Conservation (phyloP, 2,797 vertebrate genomes). For the Centroberyx gerrardi region DNA sequence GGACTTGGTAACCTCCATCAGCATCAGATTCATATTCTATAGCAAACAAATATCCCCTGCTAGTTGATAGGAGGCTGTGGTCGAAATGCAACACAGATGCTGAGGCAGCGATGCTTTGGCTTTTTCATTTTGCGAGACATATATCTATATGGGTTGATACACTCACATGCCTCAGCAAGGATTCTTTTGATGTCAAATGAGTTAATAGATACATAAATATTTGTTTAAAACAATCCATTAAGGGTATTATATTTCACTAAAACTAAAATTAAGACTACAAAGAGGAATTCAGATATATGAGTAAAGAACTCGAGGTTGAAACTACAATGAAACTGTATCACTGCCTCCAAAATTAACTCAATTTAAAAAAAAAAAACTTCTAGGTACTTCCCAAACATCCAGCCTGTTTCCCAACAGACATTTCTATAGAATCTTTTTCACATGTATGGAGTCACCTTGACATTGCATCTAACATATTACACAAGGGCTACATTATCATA, state of each 20-base stretch:
- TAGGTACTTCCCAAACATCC: no score
- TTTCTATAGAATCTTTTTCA: no score
- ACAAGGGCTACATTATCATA: no score
- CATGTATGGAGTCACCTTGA: no score
- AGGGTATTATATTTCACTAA: constrained; percentile 16
- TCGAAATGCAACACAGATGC: constrained; percentile 71
- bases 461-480: no score
- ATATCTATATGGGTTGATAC: constrained; percentile 41
- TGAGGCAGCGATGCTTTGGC: constrained; percentile 47
- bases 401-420: no score
- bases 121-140: constrained; percentile 31
- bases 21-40: constrained; percentile 1
- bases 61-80: neutral
- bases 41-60: constrained; percentile 12
- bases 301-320: no score
- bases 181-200: constrained; percentile 57
- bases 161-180: neutral
- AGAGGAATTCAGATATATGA: no score
- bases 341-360: no score
- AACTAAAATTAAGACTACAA: no score
- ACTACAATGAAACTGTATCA: no score
- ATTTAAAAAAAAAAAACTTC: no score
- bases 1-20: neutral
- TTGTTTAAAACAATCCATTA: constrained; percentile 7
- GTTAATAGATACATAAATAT: constrained; percentile 15